phyloP scores from a whole-genome alignment of 2,113 vertebrate species.

The Colistium nudipinnis region DNA sequence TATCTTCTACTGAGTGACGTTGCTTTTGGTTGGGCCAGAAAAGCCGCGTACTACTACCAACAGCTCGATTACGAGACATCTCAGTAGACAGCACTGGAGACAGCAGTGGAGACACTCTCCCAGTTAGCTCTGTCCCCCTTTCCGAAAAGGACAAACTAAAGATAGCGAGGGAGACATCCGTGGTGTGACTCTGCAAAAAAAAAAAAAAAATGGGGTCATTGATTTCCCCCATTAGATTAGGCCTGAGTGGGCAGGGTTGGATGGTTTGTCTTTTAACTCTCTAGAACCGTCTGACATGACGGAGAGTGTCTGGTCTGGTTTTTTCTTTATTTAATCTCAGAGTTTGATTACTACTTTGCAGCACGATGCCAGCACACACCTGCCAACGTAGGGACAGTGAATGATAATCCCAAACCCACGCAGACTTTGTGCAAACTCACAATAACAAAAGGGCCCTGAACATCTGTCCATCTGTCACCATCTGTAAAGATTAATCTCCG shows the following conservation, averaged over 20 bases:
- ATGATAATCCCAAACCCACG: neutral
- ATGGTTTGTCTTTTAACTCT: neutral
- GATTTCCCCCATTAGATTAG: constrained; percentile 11
- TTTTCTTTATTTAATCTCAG: neutral
- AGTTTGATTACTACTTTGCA: neutral
- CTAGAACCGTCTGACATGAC: constrained; percentile 1
- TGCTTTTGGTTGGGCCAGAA: neutral
- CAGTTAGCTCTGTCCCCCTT: neutral
- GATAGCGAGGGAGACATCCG: neutral
- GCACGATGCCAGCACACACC: constrained; percentile 26
- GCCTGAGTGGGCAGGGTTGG: neutral
- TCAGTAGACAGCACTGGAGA: too few relatives aligned
- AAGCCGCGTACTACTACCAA: neutral
- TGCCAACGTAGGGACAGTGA: neutral
- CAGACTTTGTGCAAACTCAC: constrained; percentile 15
- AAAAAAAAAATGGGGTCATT: too few relatives aligned
- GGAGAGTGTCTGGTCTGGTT: neutral
- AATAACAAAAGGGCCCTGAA: constrained; percentile 30
- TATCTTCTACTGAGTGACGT: too few relatives aligned
- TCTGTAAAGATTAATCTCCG: constrained; percentile 41
- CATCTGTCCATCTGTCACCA: constrained; percentile 35
- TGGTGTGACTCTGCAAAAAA: constrained; percentile 5
- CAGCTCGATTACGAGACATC: too few relatives aligned
- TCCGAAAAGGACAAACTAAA: neutral
- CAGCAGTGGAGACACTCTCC: neutral